phyloP scores from a whole-genome alignment of 2,888 invertebrate genomes.

The Saturnia pavonia region DNA sequence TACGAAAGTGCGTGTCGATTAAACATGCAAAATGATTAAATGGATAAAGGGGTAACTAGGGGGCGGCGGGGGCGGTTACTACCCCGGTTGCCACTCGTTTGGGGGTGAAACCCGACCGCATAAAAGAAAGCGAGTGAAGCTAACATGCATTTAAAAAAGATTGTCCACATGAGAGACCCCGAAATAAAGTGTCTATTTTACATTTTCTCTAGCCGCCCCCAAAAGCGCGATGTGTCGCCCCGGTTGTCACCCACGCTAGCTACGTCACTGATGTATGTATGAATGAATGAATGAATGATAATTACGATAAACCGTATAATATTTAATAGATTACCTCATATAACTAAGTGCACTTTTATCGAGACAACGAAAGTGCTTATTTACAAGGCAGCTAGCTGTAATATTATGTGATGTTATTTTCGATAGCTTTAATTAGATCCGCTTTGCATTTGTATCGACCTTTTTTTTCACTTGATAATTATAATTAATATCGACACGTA shows the following conservation, averaged over 20 bases:
- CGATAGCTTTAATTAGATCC: neutral
- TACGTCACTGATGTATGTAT: no score
- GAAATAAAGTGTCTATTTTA: no score
- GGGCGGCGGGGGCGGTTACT: no score
- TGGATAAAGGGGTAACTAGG: neutral
- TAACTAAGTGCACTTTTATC: constrained; percentile 11
- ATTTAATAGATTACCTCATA: constrained; percentile 11
- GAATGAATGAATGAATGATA: no score
- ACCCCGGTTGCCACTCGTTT: no score
- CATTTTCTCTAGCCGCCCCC: no score
- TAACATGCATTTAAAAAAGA: no score
- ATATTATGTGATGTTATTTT: neutral
- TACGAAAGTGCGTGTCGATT: neutral
- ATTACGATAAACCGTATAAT: neutral
- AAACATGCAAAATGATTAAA: neutral
- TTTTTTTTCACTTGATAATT: neutral
- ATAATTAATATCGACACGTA: neutral
- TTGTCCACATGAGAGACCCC: no score
- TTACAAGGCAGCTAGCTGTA: constrained; percentile 6
- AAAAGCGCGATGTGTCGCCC: no score
- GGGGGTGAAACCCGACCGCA: no score
- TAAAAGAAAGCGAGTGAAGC: no score
- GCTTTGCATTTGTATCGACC: constrained; percentile 1
- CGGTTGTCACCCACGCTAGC: no score
- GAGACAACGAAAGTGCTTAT: constrained; percentile 10